Percentiles rank a stretch among this genome's conserved stretches.
Conservation (phyloP, 2,888 invertebrate genomes). For the Stenichneumon culpator region DNA sequence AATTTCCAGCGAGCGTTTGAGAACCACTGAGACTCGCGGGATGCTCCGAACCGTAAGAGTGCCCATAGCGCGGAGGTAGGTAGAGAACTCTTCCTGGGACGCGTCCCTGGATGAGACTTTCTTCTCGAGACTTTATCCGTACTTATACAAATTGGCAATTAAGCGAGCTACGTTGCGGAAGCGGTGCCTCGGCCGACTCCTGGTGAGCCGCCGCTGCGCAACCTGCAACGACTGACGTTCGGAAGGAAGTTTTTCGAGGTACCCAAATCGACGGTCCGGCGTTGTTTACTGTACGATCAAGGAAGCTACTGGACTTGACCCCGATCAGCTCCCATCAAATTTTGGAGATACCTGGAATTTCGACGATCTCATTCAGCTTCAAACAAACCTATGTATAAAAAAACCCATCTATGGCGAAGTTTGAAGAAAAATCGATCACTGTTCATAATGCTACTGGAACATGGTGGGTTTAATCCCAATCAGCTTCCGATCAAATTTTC, state of each 20-base stretch:
- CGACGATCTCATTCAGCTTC: neutral
- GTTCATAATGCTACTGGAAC: too few relatives aligned
- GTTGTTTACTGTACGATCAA: neutral
- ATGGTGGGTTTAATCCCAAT: neutral
- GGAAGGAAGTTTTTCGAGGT: neutral
- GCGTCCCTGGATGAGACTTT: conserved; percentile 33
- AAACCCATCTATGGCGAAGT: too few relatives aligned
- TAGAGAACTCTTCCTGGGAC: conserved; percentile 42
- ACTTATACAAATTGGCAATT: conserved; percentile 73
- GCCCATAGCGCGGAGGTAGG: conserved; percentile 34
- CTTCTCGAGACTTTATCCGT: conserved; percentile 53
- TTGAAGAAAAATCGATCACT: too few relatives aligned
- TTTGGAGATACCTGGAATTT: neutral
- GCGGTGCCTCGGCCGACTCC: conserved; percentile 33
- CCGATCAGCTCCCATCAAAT: neutral
- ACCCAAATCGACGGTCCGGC: neutral
- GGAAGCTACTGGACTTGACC: neutral
- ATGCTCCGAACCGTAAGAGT: conserved; percentile 10
- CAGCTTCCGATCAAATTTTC: neutral
- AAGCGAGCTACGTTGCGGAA: conserved; percentile 57
- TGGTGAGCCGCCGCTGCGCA: conserved; percentile 18
- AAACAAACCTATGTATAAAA: too few relatives aligned
- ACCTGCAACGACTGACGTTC: neutral
- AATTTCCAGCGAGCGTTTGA: conserved; percentile 28
- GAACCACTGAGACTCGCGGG: conserved; percentile 42